These are phyloP conservation scores for Apodemus agrarius DNA, from an alignment of 2,797 vertebrate species.

Conservation along the genomic window DNA sequence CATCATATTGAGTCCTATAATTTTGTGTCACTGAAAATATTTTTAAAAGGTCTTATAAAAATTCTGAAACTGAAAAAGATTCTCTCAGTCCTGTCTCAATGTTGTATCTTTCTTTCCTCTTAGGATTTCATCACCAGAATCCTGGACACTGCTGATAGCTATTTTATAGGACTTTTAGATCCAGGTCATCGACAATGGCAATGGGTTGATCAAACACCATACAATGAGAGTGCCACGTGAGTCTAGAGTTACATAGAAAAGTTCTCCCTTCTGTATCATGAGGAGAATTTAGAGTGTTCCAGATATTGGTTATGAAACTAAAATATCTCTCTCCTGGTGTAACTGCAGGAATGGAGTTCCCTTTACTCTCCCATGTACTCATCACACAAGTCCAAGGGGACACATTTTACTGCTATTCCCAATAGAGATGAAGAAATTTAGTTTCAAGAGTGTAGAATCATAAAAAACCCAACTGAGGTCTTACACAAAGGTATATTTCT, in stretches of 20 bases:
- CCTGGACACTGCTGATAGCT: fast-evolving
- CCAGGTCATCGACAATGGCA: neutral
- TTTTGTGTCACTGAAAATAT: neutral
- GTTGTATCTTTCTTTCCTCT: neutral
- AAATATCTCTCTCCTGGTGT: neutral
- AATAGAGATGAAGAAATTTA: neutral
- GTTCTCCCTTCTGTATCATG: neutral
- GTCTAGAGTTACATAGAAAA: neutral
- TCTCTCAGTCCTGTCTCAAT: neutral
- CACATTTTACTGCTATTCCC: neutral
- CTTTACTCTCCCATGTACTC: neutral
- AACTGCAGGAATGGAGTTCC: neutral
- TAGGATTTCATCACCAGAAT: slow-evolving; percentile 48
- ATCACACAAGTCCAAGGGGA: neutral
- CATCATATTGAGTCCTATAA: neutral
- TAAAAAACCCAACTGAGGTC: neutral
- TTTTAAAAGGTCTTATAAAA: neutral
- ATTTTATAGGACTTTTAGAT: slow-evolving; percentile 63
- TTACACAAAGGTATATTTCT: neutral
- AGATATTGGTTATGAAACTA: neutral
- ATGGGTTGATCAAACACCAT: slow-evolving; percentile 68
- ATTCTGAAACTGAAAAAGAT: neutral
- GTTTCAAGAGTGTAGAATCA: neutral
- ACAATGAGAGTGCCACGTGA: slow-evolving; percentile 52
- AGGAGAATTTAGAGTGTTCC: neutral